Base-by-base conservation (phyloP, 2,888 invertebrate species). In the Cheiracanthium punctorium region DNA sequence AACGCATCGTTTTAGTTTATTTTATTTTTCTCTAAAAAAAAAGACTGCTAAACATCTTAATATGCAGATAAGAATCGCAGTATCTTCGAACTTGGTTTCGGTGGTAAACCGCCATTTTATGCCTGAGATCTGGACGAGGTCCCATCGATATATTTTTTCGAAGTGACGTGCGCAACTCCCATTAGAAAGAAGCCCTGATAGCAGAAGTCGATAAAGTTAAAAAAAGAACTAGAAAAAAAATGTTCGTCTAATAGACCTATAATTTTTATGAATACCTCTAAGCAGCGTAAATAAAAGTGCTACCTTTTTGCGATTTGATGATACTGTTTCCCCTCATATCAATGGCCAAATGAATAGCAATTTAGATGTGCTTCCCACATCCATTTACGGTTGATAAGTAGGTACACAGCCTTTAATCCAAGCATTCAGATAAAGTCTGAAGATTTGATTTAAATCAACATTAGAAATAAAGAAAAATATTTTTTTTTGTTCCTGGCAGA, bases 261-360 rank as follows among this genome's bases (percentile, higher is more conserved):
- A 73, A 80, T 80, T 80, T 80, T n/a, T 67, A 24, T 65, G 52
- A 37, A 80, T 80, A 48, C 80, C 65, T 73, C 41, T 48, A 41
- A 73, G 72, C 80, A 41, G 71, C 41, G 52, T 37, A 73, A 73
- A 80, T 80, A 72, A 71, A 29, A 71, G 29, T 8, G 30, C 65
- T 48, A 70, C 73, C 43, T 73, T 43, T n/a, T n/a, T 48, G 20
- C 64, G 69, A 77, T 77, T 77, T 67, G n/a, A 2, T 1, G 17
- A n/a, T n/a, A n/a, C n/a, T n/a, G n/a, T n/a, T n/a, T n/a, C n/a
- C n/a, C n/a, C n/a, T n/a, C n/a, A n/a, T n/a, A n/a, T n/a, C n/a
- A n/a, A n/a, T n/a, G n/a, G n/a, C n/a, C n/a, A n/a, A n/a, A n/a
- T n/a, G n/a, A n/a, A n/a, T n/a, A n/a, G n/a, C n/a, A n/a, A n/a